Evolutionary conservation across 2,113 vertebrate species (phyloP).

Genomic region (Tyrannus savana): DNA sequence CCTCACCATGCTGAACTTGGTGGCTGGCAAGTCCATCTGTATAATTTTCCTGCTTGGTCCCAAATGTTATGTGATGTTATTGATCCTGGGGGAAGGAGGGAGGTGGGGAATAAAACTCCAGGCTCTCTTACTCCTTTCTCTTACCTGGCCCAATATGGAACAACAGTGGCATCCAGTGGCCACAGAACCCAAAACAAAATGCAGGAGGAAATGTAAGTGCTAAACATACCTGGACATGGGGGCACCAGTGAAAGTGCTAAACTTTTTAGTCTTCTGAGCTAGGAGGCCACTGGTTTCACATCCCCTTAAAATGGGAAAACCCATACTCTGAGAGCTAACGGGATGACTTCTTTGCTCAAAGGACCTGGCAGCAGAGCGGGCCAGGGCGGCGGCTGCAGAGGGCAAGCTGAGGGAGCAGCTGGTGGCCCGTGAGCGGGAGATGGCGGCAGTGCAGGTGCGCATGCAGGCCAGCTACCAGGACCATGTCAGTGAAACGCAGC

Average conservation of each 20-base stretch:
- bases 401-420: constrained; percentile 89
- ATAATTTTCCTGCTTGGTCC: neutral
- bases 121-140: constrained; percentile 19
- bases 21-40: accelerated
- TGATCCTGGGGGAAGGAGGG: neutral
- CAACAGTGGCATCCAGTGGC: constrained; percentile 53
- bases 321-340: neutral
- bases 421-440: constrained; percentile 83
- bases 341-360: constrained; percentile 33
- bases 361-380: constrained; percentile 87
- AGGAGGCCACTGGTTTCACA: neutral
- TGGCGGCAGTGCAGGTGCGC: constrained; percentile 83
- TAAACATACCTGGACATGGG: neutral
- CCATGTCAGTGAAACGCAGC: constrained; percentile 86
- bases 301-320: neutral
- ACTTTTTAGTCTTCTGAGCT: neutral
- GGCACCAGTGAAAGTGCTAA: neutral
- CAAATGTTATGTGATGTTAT: neutral
- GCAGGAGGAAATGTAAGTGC: neutral
- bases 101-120: neutral
- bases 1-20: accelerated
- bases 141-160: neutral
- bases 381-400: constrained; percentile 80
- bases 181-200: neutral
- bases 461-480: constrained; percentile 95